phyloP scores from a whole-genome alignment of 2,888 invertebrate species.

The Monochamus alternatus region DNA sequence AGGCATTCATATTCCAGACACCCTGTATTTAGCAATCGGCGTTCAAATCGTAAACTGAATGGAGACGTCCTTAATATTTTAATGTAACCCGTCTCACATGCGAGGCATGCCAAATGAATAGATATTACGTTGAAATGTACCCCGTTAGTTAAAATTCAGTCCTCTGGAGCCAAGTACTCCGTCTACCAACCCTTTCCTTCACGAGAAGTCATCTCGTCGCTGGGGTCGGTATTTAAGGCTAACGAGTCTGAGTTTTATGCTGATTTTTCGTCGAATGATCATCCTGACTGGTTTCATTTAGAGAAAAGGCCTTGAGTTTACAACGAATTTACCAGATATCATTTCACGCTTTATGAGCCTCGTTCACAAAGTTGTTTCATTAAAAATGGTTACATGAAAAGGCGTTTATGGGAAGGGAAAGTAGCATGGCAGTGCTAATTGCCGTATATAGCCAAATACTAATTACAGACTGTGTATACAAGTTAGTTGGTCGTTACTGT shows the following conservation, averaged over 20 bases:
- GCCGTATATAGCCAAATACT: too few relatives aligned
- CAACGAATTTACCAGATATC: not conserved
- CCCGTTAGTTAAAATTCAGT: constrained; percentile 52
- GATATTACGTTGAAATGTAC: constrained; percentile 45
- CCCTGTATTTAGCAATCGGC: not conserved
- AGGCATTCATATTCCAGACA: not conserved
- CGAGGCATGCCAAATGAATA: constrained; percentile 41
- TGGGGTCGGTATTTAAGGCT: constrained; percentile 31
- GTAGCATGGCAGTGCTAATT: too few relatives aligned
- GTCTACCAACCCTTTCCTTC: constrained; percentile 35
- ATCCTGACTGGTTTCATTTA: constrained; percentile 16
- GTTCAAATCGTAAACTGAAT: constrained; percentile 17
- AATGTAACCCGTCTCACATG: constrained; percentile 20
- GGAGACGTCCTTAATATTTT: constrained; percentile 14
- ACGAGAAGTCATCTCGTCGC: constrained; percentile 17
- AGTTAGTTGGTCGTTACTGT: too few relatives aligned
- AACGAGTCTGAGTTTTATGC: constrained; percentile 34
- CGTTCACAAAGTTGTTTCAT: not conserved
- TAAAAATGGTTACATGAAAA: too few relatives aligned
- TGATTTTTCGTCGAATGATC: constrained; percentile 38
- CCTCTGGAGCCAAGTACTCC: constrained; percentile 40
- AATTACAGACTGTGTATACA: too few relatives aligned
- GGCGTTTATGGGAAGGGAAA: too few relatives aligned
- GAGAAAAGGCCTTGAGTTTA: constrained; percentile 9
- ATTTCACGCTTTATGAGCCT: not conserved